phyloP scores from a whole-genome alignment of 2,797 vertebrate genomes.

The Onychomys torridus region DNA sequence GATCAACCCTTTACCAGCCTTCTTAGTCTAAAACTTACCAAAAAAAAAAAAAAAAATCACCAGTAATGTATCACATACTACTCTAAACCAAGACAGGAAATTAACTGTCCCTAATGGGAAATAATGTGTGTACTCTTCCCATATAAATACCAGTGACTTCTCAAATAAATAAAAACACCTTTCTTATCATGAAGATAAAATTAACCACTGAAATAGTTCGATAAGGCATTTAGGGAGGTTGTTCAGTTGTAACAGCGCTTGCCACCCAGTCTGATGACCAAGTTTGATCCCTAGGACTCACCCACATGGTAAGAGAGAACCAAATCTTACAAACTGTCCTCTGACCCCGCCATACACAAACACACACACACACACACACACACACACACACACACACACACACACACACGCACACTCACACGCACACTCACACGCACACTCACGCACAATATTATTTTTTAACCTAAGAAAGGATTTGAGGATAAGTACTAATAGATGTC shows the following conservation, averaged over 20 bases:
- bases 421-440: neutral
- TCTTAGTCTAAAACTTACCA: neutral
- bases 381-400: neutral
- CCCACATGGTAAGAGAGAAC: neutral
- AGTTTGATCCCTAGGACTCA: neutral
- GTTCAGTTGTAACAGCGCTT: neutral
- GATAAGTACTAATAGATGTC: neutral
- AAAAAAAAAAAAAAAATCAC: neutral
- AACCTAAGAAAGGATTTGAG: neutral
- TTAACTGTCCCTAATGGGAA: neutral
- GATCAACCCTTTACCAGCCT: neutral
- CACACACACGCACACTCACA: neutral
- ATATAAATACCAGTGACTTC: neutral
- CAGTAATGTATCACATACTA: neutral
- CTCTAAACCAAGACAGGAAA: constrained; percentile 40
- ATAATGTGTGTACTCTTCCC: neutral
- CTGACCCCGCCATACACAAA: no score
- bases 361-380: neutral
- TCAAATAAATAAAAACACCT: neutral
- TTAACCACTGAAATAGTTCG: constrained; percentile 6
- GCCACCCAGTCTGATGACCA: neutral
- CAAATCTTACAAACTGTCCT: neutral
- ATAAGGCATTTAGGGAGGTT: neutral
- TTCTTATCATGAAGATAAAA: constrained; percentile 13
- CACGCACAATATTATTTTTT: neutral